These are phyloP conservation scores for Colinus virginianus DNA, from an alignment of 2,113 vertebrate species.

Conservation along the genomic window DNA sequence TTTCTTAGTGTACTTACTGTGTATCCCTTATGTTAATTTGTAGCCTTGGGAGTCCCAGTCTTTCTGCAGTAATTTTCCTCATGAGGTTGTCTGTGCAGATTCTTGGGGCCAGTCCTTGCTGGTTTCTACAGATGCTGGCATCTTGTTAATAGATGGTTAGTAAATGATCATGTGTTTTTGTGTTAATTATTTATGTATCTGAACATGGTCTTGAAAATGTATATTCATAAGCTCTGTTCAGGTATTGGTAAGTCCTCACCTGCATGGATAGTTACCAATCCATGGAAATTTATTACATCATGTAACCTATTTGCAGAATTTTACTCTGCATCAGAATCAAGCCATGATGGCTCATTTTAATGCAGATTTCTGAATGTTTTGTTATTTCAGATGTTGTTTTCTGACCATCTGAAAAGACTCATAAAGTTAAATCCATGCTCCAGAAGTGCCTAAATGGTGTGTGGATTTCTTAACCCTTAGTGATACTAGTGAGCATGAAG, in stretches of 20 bases:
- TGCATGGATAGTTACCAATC: neutral
- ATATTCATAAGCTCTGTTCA: neutral
- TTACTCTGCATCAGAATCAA: neutral
- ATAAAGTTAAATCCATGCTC: neutral
- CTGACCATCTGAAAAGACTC: neutral
- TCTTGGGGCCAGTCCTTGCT: conserved; percentile 96
- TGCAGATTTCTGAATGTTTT: neutral
- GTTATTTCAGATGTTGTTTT: conserved; percentile 10
- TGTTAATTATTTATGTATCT: conserved; percentile 57
- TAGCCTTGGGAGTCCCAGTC: conserved; percentile 98
- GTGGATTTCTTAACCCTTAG: neutral
- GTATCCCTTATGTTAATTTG: conserved; percentile 63
- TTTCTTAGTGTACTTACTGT: conserved; percentile 49
- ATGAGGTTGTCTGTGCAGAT: conserved; percentile 92
- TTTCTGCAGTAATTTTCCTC: conserved; percentile 94
- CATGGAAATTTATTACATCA: neutral
- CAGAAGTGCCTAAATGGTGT: neutral
- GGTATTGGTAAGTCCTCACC: neutral
- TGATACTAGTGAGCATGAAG: neutral
- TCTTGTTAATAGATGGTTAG: conserved; percentile 90
- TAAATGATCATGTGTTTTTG: conserved; percentile 61
- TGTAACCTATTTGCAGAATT: neutral
- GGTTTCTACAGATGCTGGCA: conserved; percentile 91
- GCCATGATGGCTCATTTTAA: neutral
- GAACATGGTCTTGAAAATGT: neutral